phyloP scores from a whole-genome alignment of 1,140 invertebrate genomes.

The Rhopalosiphum padi region DNA sequence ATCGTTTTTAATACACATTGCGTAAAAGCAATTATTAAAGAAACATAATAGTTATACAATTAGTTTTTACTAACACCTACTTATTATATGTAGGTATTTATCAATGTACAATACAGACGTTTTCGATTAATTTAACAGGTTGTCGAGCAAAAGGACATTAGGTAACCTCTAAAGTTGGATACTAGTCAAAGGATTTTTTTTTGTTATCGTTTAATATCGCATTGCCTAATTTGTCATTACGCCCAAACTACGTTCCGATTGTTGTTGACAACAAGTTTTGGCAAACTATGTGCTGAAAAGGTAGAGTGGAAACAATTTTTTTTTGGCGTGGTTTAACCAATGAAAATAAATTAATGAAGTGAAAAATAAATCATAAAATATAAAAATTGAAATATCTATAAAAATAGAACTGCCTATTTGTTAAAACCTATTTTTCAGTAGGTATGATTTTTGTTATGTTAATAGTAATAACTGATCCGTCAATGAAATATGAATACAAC shows the following conservation, averaged over 20 bases:
- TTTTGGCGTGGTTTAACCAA: not conserved
- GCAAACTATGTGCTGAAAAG: not conserved
- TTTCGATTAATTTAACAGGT: not conserved
- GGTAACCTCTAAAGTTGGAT: not conserved
- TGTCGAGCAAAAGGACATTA: not conserved
- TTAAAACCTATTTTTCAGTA: not conserved
- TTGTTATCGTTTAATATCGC: not conserved
- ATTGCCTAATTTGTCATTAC: conserved; percentile 16
- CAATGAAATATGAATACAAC: not conserved
- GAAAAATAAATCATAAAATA: conserved; percentile 6
- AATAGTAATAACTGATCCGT: too few species aligned
- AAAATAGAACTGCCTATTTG: not conserved
- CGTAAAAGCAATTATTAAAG: not conserved
- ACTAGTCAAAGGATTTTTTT: not conserved
- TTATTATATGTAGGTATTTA: not conserved
- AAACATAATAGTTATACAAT: not conserved
- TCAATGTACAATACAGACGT: not conserved
- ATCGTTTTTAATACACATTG: not conserved
- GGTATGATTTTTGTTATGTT: not conserved
- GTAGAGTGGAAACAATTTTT: not conserved
- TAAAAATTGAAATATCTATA: not conserved
- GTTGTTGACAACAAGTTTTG: conserved; percentile 1
- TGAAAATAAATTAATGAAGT: not conserved
- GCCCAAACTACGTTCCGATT: not conserved
- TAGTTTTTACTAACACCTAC: not conserved